These are phyloP conservation scores for Leptonema lineaticorne DNA, from an alignment of 1,140 invertebrate species.

Conservation along the genomic window DNA sequence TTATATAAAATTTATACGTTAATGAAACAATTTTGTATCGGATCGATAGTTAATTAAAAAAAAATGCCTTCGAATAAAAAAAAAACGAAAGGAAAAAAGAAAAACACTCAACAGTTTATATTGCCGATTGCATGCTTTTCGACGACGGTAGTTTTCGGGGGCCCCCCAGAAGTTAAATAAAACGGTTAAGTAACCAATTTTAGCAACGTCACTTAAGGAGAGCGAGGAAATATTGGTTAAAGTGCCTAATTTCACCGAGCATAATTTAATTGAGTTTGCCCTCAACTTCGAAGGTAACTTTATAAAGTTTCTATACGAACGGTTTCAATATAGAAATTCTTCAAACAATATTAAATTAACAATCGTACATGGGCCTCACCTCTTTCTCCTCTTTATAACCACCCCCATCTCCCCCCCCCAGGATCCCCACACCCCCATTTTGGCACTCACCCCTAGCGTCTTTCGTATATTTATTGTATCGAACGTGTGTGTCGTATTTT, in stretches of 20 bases:
- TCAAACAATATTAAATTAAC: slow-evolving; percentile 19
- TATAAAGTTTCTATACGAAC: slow-evolving; percentile 13
- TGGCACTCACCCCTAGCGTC: no score
- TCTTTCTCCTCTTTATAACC: not conserved
- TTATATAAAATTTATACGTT: not conserved
- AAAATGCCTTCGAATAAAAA: no score
- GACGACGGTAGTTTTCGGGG: no score
- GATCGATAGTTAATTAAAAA: not conserved
- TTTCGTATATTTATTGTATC: no score
- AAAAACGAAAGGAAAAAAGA: no score
- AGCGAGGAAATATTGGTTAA: slow-evolving; percentile 11
- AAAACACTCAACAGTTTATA: no score
- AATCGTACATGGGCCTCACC: not conserved
- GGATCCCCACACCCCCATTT: no score
- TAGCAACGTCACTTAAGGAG: slow-evolving; percentile 4
- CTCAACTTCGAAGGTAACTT: slow-evolving; percentile 24
- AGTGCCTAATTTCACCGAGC: slow-evolving; percentile 17
- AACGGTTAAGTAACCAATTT: slow-evolving; percentile 5
- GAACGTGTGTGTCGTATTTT: no score
- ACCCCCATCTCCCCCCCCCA: no score
- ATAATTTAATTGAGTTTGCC: slow-evolving; percentile 29
- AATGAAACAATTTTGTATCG: not conserved
- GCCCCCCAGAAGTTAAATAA: slow-evolving; percentile 16
- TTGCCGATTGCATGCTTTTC: no score
- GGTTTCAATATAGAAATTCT: slow-evolving; percentile 19